Percentiles rank a stretch among this genome's conserved stretches.
phyloP scores from a whole-genome alignment of 2,113 vertebrate species.

The Leptosomus discolor region DNA sequence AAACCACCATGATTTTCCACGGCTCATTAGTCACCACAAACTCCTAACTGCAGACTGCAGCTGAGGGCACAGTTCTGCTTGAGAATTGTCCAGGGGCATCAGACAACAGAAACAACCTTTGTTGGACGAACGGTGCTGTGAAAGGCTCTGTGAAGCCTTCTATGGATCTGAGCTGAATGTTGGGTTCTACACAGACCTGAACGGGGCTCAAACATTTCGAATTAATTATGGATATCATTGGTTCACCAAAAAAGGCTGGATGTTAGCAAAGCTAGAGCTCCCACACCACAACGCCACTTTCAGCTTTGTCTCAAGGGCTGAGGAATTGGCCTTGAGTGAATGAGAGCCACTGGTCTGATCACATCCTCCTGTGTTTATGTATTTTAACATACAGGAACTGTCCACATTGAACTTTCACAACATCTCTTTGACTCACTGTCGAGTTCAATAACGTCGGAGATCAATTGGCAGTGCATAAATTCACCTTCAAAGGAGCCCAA shows the following conservation, averaged over 20 bases:
- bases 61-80: too few relatives aligned
- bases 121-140: rapidly evolving
- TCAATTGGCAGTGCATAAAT: background rate
- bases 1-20: rapidly evolving
- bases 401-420: background rate
- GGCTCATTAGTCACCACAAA: rapidly evolving
- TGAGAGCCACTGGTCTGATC: background rate
- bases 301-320: rapidly evolving
- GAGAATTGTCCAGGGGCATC: background rate
- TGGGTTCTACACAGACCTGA: rapidly evolving
- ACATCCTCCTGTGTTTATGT: rapidly evolving
- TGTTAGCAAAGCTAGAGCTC: background rate
- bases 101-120: rapidly evolving
- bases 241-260: background rate
- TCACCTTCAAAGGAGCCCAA: background rate
- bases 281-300: rapidly evolving
- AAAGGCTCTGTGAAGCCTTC: background rate
- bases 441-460: background rate
- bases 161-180: background rate
- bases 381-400: background rate
- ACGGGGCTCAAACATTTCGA: background rate
- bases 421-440: background rate
- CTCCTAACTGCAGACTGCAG: background rate
- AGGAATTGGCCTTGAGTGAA: background rate
- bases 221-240: rapidly evolving